A percentile compares a stretch with the other conserved stretches of the same genome.
These are phyloP conservation scores for Drosophila prosaltans DNA, from an alignment of 1,140 invertebrate species.

Conservation along the genomic window DNA sequence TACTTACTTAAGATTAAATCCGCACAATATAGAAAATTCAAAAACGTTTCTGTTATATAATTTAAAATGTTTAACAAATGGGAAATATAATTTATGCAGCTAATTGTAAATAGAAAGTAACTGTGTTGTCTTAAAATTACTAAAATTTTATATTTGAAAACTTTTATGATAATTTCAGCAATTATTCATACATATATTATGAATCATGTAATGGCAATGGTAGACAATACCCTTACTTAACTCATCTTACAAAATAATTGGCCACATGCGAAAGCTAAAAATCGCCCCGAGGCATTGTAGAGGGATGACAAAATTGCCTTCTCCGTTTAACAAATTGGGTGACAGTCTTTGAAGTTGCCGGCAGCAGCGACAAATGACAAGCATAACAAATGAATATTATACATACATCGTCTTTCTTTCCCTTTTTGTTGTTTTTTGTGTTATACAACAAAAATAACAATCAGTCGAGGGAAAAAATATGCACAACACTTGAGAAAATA, in stretches of 20 bases:
- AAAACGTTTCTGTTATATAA: too few species aligned
- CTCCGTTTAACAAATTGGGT: constrained; percentile 80
- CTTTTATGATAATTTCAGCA: not conserved
- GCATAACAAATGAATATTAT: constrained; percentile 81
- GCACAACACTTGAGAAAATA: constrained; percentile 74
- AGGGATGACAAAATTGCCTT: constrained; percentile 62
- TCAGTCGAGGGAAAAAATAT: constrained; percentile 41
- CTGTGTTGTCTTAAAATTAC: not conserved
- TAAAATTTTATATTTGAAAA: not conserved
- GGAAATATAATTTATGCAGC: not conserved
- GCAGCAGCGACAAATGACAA: constrained; percentile 74
- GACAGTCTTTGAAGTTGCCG: constrained; percentile 78
- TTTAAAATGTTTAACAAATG: too few species aligned
- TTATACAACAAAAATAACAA: constrained; percentile 35
- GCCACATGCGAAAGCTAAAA: constrained; percentile 70
- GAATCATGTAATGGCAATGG: constrained; percentile 10
- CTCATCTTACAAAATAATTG: constrained; percentile 54
- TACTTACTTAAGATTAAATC: too few species aligned
- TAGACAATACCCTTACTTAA: constrained; percentile 5
- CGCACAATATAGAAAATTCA: too few species aligned
- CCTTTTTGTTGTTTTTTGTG: constrained; percentile 22
- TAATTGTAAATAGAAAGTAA: not conserved
- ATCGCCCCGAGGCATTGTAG: constrained; percentile 15
- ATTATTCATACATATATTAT: constrained; percentile 5
- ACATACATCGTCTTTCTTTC: constrained; percentile 54